These are phyloP conservation scores for Pangasius sanitwongsei DNA, from an alignment of 2,797 vertebrate genomes.

Conservation along the genomic window DNA sequence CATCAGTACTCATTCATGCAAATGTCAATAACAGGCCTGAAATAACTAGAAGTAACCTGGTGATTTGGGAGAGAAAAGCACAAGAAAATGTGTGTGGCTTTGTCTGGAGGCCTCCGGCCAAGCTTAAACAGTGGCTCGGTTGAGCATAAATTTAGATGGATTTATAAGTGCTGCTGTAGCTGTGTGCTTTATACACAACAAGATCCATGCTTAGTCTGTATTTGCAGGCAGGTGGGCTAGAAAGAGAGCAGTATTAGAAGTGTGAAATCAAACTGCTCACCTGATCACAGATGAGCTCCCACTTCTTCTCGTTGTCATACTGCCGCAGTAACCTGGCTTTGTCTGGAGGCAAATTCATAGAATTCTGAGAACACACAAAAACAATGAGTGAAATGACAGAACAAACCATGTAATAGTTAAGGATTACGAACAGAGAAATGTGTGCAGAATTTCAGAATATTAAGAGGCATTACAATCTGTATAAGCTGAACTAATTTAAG, in stretches of 20 bases:
- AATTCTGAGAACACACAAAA: conserved; percentile 78
- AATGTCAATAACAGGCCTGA: conserved; percentile 15
- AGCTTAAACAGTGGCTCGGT: conserved; percentile 20
- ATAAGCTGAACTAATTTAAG: background rate
- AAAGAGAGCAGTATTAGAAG: background rate
- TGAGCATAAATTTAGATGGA: background rate
- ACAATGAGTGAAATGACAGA: conserved; percentile 12
- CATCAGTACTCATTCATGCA: background rate
- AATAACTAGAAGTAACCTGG: conserved; percentile 19
- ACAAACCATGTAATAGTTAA: background rate
- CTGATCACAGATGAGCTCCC: conserved; percentile 98
- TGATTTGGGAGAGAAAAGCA: background rate
- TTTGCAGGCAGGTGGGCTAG: background rate
- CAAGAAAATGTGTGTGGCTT: conserved; percentile 17
- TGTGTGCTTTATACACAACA: background rate
- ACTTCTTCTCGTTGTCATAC: conserved; percentile 98
- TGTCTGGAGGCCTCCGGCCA: conserved; percentile 2
- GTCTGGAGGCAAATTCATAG: conserved; percentile 98
- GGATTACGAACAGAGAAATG: conserved; percentile 41
- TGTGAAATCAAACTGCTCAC: conserved; percentile 66
- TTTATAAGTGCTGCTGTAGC: background rate
- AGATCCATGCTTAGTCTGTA: background rate
- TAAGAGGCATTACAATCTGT: background rate
- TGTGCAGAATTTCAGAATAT: background rate
- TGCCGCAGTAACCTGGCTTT: conserved; percentile 93